Evolutionary conservation across 2,113 vertebrate genomes (phyloP), one percentile per base, ranked within the genome.

Genomic region (Syngnathoides biaculeatus): DNA sequence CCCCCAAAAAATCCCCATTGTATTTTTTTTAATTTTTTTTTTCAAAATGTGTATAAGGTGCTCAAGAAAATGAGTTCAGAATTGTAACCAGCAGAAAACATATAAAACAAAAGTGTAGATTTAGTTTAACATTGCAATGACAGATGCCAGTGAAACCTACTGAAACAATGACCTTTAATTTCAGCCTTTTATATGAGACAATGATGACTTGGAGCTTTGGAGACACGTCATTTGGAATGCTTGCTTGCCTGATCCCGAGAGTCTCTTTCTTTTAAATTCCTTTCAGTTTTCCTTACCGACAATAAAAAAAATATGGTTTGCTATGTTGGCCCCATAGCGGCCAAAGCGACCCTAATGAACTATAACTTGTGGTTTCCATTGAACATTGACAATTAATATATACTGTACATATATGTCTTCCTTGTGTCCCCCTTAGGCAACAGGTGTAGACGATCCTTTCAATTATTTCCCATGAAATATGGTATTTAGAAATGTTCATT

Each of bases 331-430:
- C n/a, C n/a, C n/a, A n/a, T n/a, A n/a, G n/a, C n/a, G n/a, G n/a
- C n/a, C n/a, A n/a, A n/a, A n/a, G n/a, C n/a, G n/a, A n/a, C n/a
- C n/a, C n/a, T n/a, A n/a, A n/a, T 68, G 38, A 64, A 38, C 43
- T 22, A 20, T 26, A 40, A 48, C 47, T 57, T 22, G 47, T 9
- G 3, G 27, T 35, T 50, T 50, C 0, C 5, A n/a, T 50, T 20
- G 15, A 48, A 48, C 47, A 7, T 48, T 19, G 47, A 58, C 58
- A 68, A 71, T 68, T 47, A 64, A 50, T 78, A 35, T 63, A 68
- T 30, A 53, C 27, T 13, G n/a, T n/a, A n/a, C n/a, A n/a, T 63
- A 22, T 4, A 42, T 47, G 40, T 17, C 70, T 65, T 42, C 30
- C 26, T 68, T 45, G 63, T 59, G 22, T n/a, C 43, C 24, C 60